Percentiles rank a stretch among this genome's conserved stretches.
These are phyloP conservation scores for Tursiops truncatus DNA, from an alignment of 2,113 vertebrate genomes.

Conservation along the genomic window DNA sequence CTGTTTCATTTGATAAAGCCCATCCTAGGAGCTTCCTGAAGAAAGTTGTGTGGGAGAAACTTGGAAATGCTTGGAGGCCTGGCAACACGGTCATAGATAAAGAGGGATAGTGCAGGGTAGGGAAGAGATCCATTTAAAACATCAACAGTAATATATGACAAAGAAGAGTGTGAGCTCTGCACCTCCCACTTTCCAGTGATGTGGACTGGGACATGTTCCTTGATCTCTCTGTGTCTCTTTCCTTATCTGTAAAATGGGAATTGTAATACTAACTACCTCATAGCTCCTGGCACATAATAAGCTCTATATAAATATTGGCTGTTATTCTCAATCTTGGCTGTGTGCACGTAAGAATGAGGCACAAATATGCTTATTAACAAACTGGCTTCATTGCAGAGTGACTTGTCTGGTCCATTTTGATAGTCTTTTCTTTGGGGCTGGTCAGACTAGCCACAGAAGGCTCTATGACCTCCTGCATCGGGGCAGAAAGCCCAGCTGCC, in stretches of 20 bases:
- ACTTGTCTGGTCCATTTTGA: neutral
- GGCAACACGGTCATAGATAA: neutral
- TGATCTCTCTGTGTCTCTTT: neutral
- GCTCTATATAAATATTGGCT: neutral
- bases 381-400: neutral
- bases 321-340: neutral
- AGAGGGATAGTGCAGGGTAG: neutral
- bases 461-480: neutral
- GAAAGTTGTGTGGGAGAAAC: neutral
- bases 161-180: neutral
- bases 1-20: neutral
- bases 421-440: neutral
- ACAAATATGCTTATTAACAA: neutral
- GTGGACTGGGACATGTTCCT: neutral
- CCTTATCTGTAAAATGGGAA: neutral
- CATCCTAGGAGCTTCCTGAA: neutral
- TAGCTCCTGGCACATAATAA: neutral
- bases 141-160: neutral
- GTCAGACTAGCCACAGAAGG: neutral
- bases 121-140: neutral
- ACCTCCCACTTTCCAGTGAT: neutral
- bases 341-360: neutral
- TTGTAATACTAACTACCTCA: neutral
- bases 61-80: neutral
- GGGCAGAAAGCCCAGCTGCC: neutral